Conservation (phyloP, 2,113 vertebrate genomes). For the Athene noctua region DNA sequence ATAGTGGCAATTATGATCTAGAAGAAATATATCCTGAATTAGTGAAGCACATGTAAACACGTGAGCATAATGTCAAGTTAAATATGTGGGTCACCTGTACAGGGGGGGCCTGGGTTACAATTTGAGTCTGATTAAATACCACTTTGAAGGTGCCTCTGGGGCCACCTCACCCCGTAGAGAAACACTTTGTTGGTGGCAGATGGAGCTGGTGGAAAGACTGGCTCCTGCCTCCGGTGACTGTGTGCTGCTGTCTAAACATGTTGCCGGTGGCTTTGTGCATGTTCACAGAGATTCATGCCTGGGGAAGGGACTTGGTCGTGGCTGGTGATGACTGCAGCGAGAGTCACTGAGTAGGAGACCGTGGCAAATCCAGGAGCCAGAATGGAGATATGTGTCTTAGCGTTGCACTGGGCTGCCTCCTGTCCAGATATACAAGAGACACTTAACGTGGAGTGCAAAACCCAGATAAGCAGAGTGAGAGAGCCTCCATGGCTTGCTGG, state of each 20-base stretch:
- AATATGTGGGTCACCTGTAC: not conserved
- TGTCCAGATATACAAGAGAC: not conserved
- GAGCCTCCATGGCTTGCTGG: not conserved
- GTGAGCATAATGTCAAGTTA: not conserved
- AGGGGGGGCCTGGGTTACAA: not conserved
- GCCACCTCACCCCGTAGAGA: not conserved
- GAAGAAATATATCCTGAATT: not conserved
- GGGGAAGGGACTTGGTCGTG: not conserved
- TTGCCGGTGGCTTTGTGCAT: not conserved
- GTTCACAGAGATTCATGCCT: not conserved
- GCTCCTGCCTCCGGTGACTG: not conserved
- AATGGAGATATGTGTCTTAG: not conserved
- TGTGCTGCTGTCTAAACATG: not conserved
- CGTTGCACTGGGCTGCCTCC: not conserved
- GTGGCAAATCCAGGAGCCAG: not conserved
- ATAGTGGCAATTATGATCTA: not conserved
- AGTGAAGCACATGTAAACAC: not conserved
- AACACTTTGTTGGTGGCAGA: not conserved
- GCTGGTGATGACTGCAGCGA: not conserved
- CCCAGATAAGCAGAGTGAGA: not conserved
- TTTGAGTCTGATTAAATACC: not conserved
- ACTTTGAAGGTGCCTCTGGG: rapidly evolving
- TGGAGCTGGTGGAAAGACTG: not conserved
- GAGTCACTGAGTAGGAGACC: not conserved
- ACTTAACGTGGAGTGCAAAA: not conserved